Conservation (phyloP, 2,113 vertebrate species). For the Ploceus nigricollis region DNA sequence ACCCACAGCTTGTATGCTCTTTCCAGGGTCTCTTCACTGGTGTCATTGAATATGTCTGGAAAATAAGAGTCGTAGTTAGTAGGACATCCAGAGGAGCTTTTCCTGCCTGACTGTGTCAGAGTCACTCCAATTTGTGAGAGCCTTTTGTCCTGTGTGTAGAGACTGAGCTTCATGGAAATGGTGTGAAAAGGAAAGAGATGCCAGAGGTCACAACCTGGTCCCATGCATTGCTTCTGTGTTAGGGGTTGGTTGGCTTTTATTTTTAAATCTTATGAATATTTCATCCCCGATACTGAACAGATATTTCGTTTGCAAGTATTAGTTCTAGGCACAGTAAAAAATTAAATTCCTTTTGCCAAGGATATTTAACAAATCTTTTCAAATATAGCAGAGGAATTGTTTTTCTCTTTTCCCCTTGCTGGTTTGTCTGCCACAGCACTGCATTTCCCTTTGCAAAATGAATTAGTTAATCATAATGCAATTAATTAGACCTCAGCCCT, state of each 20-base stretch:
- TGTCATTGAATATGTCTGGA: constrained; percentile 81
- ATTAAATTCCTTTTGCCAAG: neutral
- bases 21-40: constrained; percentile 67
- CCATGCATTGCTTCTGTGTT: accelerated
- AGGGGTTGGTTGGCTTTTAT: neutral
- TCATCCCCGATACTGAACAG: neutral
- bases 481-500: neutral
- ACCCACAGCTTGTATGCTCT: constrained; percentile 72
- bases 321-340: neutral
- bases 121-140: neutral
- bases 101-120: neutral
- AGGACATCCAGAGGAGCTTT: neutral
- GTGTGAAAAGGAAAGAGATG: too few relatives aligned
- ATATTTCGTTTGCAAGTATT: neutral
- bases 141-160: neutral
- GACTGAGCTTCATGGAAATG: neutral
- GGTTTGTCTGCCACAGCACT: neutral
- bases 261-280: neutral
- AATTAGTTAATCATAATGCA: neutral
- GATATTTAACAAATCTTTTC: neutral
- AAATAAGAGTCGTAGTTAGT: neutral
- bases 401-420: neutral
- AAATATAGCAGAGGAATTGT: neutral
- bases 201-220: neutral
- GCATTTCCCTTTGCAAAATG: neutral